Evolutionary conservation across 2,113 vertebrate species (phyloP).

Genomic region (Brachionichthys hirsutus): DNA sequence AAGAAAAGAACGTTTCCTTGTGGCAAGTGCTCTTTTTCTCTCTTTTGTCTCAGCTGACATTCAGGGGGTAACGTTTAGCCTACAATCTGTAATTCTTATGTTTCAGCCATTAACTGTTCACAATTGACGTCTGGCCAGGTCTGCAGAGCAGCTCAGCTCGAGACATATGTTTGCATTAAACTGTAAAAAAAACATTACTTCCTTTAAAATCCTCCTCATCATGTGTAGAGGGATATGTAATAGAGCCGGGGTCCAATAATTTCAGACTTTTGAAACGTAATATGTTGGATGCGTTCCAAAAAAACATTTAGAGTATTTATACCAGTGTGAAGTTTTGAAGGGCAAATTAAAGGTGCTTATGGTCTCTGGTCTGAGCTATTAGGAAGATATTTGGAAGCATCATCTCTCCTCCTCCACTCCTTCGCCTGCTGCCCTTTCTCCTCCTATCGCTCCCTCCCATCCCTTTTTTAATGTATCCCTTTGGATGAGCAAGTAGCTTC

Average conservation of each 20-base stretch:
- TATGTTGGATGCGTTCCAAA: no score
- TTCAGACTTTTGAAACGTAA: neutral
- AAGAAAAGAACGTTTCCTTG: no score
- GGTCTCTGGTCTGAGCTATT: no score
- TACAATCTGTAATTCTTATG: neutral
- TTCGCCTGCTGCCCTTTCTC: conserved; percentile 14
- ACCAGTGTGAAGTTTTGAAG: no score
- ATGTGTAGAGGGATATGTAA: conserved; percentile 5
- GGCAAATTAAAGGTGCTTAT: no score
- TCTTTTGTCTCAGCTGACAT: no score
- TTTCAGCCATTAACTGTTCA: neutral
- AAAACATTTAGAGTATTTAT: no score
- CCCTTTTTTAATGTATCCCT: conserved; percentile 47
- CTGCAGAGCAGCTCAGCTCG: conserved; percentile 3
- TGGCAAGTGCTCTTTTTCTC: no score
- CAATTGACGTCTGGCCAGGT: neutral
- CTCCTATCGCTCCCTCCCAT: conserved; percentile 28
- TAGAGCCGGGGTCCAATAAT: conserved; percentile 16
- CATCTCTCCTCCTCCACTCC: neutral
- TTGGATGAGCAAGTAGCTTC: conserved; percentile 24
- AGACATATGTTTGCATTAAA: conserved; percentile 1
- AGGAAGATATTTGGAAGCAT: no score
- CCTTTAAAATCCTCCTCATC: conserved; percentile 28
- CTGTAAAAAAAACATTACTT: conserved; percentile 1
- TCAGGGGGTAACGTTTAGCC: no score